Conservation (phyloP, 2,797 vertebrate species). For the Diplodus sargus region DNA sequence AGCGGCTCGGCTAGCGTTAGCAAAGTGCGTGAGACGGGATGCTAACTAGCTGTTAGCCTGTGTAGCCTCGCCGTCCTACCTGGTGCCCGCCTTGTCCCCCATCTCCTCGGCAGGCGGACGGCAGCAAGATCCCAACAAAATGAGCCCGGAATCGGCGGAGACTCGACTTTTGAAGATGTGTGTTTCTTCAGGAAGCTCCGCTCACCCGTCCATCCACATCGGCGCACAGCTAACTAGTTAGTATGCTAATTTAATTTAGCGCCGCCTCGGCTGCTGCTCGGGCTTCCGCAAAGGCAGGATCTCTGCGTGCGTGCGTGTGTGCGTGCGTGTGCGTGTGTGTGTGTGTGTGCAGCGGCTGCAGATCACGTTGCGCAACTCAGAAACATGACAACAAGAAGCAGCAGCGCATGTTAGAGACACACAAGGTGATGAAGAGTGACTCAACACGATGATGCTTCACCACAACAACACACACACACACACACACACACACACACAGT, state of each 20-base stretch:
- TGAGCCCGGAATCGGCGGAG: conserved; percentile 42
- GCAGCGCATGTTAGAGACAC: conserved; percentile 1
- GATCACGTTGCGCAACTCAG: conserved; percentile 60
- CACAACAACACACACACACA: not conserved
- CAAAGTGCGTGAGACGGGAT: conserved; percentile 63
- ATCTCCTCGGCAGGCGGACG: conserved; percentile 83
- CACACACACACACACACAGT: not conserved
- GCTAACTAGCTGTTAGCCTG: conserved; percentile 69
- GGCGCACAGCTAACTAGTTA: conserved; percentile 53
- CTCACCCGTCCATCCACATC: conserved; percentile 64
- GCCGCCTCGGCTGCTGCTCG: conserved; percentile 64
- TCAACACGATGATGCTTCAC: not conserved
- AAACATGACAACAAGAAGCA: conserved; percentile 41
- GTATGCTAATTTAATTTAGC: conserved; percentile 69
- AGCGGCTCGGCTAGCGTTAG: conserved; percentile 48
- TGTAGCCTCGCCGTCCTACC: conserved; percentile 70
- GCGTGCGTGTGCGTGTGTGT: not conserved
- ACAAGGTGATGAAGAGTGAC: not conserved
- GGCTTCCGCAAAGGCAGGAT: conserved; percentile 77
- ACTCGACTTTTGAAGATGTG: not conserved
- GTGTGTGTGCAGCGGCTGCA: conserved; percentile 42
- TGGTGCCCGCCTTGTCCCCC: conserved; percentile 89
- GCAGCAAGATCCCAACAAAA: conserved; percentile 60
- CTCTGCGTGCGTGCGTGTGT: not conserved
- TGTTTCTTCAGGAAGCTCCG: conserved; percentile 30